Conservation (phyloP, 2,888 invertebrate species). For the Lasioglossum morio region DNA sequence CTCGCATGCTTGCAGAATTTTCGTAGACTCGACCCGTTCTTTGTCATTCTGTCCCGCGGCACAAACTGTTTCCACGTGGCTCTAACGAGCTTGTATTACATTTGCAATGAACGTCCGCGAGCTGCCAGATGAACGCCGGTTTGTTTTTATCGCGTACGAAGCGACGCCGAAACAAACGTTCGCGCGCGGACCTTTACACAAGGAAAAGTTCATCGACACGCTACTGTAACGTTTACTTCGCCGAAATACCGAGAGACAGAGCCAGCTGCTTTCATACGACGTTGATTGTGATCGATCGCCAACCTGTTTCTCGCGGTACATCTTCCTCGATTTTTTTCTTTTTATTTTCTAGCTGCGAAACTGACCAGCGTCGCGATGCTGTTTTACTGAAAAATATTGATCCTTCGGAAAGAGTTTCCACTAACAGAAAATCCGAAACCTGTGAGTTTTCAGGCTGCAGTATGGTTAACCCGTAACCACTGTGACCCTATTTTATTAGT, state of each 20-base stretch:
- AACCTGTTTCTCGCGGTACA: background rate
- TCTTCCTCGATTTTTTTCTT: background rate
- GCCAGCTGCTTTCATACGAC: background rate
- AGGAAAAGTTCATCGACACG: conserved; percentile 23
- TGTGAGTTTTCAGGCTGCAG: too few species aligned
- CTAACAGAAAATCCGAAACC: too few species aligned
- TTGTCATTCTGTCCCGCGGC: background rate
- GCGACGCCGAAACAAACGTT: background rate
- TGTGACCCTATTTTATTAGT: too few species aligned
- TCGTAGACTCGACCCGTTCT: conserved; percentile 5
- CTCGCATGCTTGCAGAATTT: background rate
- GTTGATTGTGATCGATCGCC: conserved; percentile 32
- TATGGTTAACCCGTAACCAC: too few species aligned
- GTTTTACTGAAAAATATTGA: background rate
- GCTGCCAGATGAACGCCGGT: background rate
- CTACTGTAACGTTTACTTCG: conserved; percentile 15
- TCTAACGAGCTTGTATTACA: conserved; percentile 2
- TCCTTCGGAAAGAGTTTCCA: too few species aligned
- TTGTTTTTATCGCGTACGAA: conserved; percentile 15
- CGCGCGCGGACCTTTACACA: background rate
- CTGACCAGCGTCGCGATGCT: background rate
- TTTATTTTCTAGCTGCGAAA: background rate
- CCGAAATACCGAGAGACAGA: background rate
- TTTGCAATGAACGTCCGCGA: background rate
- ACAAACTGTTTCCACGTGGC: background rate